phyloP scores from a whole-genome alignment of 35 echinoderm and acorn worm genomes.

The Lytechinus pictus region DNA sequence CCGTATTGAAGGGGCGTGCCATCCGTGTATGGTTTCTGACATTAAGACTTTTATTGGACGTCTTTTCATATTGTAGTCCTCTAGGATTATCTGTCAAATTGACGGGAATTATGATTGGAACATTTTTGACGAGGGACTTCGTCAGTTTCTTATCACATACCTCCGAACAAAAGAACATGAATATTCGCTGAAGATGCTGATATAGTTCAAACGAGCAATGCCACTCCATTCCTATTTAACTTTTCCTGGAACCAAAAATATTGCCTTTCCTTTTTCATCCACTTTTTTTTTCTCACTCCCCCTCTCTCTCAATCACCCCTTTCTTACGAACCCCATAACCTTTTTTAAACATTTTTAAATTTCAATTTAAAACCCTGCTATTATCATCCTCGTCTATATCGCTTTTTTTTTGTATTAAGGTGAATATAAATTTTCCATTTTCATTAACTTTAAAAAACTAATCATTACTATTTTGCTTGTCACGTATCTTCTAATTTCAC shows the following conservation, averaged over 20 bases:
- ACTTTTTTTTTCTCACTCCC: not conserved
- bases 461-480: too few species aligned
- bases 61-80: slow-evolving; percentile 2
- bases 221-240: not conserved
- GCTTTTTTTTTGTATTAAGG: too few species aligned
- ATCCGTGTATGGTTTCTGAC: not conserved
- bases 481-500: too few species aligned
- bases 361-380: too few species aligned
- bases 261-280: not conserved
- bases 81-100: not conserved
- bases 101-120: not conserved
- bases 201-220: not conserved
- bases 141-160: not conserved
- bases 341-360: too few species aligned
- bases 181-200: not conserved
- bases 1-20: slow-evolving; percentile 34
- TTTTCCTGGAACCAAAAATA: not conserved
- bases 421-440: too few species aligned
- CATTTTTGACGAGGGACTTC: not conserved
- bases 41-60: not conserved
- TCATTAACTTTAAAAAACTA: too few species aligned
- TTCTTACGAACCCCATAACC: too few species aligned
- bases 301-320: not conserved
- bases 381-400: too few species aligned
- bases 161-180: too few species aligned